Conservation (phyloP, 2,113 vertebrate species). For the Erpornis zantholeuca region DNA sequence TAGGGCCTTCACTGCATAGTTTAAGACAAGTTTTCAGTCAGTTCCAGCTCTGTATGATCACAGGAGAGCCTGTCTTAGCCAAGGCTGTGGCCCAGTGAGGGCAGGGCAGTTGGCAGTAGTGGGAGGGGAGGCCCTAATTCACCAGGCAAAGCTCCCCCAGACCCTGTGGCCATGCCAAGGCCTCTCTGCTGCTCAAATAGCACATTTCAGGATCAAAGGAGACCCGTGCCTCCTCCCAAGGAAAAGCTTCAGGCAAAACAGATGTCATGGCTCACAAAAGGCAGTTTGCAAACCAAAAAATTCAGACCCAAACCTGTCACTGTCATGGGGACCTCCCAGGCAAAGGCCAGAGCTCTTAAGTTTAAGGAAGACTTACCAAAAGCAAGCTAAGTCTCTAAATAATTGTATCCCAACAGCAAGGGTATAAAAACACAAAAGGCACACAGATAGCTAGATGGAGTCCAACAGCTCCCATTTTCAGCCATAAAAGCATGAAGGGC, state of each 20-base stretch:
- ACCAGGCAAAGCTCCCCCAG: neutral
- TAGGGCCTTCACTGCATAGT: neutral
- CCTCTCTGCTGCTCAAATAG: neutral
- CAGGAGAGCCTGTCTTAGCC: neutral
- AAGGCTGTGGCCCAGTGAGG: neutral
- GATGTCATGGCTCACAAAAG: accelerated
- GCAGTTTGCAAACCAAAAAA: neutral
- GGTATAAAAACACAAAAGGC: neutral
- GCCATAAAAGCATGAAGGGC: neutral
- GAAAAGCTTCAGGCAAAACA: neutral
- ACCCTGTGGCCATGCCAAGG: neutral
- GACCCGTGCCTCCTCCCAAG: neutral
- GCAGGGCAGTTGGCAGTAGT: neutral
- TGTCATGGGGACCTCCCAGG: no score
- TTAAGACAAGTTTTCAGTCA: neutral
- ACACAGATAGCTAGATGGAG: neutral
- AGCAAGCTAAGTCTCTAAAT: neutral
- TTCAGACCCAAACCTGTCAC: neutral
- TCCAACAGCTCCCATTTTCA: neutral
- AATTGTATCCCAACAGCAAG: neutral
- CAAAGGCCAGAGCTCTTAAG: neutral
- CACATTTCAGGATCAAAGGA: neutral
- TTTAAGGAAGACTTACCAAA: neutral
- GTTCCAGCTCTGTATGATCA: neutral
- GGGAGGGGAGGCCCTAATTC: neutral